Evolutionary conservation across 2,113 vertebrate species (phyloP).

Genomic region (Daphoenositta chrysoptera): DNA sequence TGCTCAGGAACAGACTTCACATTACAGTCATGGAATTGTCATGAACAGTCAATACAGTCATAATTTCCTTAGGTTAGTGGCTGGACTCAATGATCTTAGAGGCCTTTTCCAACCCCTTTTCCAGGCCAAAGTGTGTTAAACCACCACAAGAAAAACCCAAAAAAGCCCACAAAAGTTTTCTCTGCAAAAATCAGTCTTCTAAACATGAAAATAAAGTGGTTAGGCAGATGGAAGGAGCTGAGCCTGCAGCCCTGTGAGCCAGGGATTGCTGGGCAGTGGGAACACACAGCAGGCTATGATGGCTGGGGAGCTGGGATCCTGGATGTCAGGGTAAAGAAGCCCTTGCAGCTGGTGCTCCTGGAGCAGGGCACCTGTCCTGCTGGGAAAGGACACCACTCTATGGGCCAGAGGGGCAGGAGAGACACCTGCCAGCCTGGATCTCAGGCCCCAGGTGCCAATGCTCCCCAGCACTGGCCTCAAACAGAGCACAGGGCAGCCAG

Average conservation of each 20-base stretch:
- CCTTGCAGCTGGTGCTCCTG: background rate
- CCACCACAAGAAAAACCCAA: fast-evolving
- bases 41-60: too few species aligned
- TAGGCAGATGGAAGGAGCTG: fast-evolving
- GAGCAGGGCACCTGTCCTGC: background rate
- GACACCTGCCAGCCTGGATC: background rate
- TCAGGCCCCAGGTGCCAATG: background rate
- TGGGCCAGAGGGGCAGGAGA: background rate
- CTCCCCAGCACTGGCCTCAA: background rate
- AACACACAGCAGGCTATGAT: background rate
- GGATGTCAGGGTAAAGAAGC: background rate
- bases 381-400: background rate
- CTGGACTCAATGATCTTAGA: background rate
- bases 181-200: background rate
- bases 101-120: background rate
- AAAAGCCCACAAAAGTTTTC: background rate
- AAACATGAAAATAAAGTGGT: background rate
- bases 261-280: background rate
- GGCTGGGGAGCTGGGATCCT: background rate
- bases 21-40: background rate
- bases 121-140: background rate
- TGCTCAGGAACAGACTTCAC: background rate
- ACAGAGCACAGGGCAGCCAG: background rate
- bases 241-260: background rate
- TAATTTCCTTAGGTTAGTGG: background rate